These are phyloP conservation scores for Galeopterus variegatus DNA, from an alignment of 2,113 vertebrate genomes.

Conservation along the genomic window DNA sequence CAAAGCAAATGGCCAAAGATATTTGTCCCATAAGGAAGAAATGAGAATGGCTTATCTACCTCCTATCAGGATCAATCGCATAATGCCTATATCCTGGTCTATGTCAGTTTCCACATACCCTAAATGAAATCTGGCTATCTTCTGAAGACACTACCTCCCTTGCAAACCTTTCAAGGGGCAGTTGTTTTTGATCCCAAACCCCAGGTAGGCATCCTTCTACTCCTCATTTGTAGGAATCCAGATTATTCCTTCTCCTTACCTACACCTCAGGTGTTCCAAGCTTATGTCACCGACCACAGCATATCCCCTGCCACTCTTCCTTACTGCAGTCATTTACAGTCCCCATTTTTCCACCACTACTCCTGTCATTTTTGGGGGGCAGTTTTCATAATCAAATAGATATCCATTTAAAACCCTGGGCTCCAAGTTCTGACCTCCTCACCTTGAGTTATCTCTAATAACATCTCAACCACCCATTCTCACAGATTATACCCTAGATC, in stretches of 20 bases:
- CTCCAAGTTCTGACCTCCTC: not conserved
- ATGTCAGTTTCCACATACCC: not conserved
- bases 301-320: not conserved
- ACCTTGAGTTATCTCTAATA: not conserved
- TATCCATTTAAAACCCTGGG: not conserved
- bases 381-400: slow-evolving; percentile 1
- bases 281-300: not conserved
- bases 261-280: too few species aligned
- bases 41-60: too few species aligned
- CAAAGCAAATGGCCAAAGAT: not conserved
- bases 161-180: not conserved
- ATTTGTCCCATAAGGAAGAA: not conserved
- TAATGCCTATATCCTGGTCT: not conserved
- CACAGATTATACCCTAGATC: not conserved
- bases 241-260: not conserved
- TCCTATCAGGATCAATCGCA: not conserved
- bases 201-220: not conserved
- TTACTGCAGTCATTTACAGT: not conserved
- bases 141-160: not conserved
- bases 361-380: not conserved
- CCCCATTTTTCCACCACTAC: not conserved
- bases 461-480: not conserved
- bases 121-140: not conserved
- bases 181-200: not conserved
- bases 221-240: not conserved